Evolutionary conservation across 2,113 vertebrate species (phyloP).

Genomic region (Thermophis baileyi): DNA sequence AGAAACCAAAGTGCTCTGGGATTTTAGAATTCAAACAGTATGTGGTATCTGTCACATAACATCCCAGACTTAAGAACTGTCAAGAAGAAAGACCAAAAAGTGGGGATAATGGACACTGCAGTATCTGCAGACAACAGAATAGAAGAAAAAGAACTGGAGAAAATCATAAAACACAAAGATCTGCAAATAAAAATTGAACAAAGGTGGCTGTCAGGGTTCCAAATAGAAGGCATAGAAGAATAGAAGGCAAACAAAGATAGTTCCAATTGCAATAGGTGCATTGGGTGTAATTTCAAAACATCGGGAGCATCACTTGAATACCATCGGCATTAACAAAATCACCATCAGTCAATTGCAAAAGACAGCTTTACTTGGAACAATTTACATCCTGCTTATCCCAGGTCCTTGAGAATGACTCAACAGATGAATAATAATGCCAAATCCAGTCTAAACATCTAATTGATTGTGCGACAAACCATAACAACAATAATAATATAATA

Average conservation of each 20-base stretch:
- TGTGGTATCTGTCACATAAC: neutral
- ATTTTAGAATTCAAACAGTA: neutral
- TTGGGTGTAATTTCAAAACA: neutral
- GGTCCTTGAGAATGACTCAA: neutral
- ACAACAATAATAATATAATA: neutral
- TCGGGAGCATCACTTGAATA: neutral
- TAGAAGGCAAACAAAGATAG: no score
- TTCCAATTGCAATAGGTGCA: neutral
- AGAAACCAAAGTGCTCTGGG: neutral
- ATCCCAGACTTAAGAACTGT: neutral
- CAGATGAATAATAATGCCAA: neutral
- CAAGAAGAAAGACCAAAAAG: neutral
- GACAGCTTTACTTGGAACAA: neutral
- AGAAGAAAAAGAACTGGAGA: neutral
- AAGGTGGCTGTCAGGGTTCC: no score
- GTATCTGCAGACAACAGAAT: neutral
- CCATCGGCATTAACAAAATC: neutral
- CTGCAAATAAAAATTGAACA: neutral
- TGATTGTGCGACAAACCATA: neutral
- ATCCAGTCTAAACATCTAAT: neutral
- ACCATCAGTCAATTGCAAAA: neutral
- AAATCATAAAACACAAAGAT: neutral
- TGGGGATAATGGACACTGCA: neutral
- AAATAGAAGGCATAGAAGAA: no score
- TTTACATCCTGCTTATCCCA: neutral